Percentiles rank a stretch among this genome's conserved stretches.
These are phyloP conservation scores for Calliphora vicina DNA, from an alignment of 1,140 invertebrate genomes.

Conservation along the genomic window DNA sequence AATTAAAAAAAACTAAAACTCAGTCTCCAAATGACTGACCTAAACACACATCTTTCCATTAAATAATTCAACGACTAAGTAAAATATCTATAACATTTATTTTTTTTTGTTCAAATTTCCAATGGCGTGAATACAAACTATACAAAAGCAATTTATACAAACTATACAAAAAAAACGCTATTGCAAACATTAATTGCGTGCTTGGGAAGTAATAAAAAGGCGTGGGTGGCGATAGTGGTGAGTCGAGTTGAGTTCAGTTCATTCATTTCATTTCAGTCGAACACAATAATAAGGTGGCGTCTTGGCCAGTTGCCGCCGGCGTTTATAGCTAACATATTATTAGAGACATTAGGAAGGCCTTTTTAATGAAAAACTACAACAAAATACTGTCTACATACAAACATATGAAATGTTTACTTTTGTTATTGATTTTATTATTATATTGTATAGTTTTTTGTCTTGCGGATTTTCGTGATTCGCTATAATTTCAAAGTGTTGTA, in stretches of 20 bases:
- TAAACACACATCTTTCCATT: too few species aligned
- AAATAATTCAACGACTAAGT: too few species aligned
- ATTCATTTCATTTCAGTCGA: neutral
- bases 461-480: neutral
- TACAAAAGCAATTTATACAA: neutral
- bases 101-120: neutral
- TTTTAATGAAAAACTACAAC: neutral
- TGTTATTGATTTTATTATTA: neutral
- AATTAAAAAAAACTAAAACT: too few species aligned
- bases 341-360: conserved; percentile 2
- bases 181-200: conserved; percentile 17
- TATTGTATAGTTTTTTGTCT: neutral
- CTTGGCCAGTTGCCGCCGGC: conserved; percentile 25
- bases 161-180: neutral
- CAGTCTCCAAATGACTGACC: too few species aligned
- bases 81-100: too few species aligned
- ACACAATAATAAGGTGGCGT: neutral
- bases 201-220: neutral
- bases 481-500: neutral
- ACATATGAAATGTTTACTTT: neutral
- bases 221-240: neutral
- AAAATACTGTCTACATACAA: neutral
- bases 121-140: neutral
- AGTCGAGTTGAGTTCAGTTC: neutral
- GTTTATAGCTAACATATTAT: neutral